Percentiles rank a stretch among this genome's conserved stretches.
Evolutionary conservation across 2,797 vertebrate species (phyloP).

Genomic region (Pantherophis alleghaniensis): DNA sequence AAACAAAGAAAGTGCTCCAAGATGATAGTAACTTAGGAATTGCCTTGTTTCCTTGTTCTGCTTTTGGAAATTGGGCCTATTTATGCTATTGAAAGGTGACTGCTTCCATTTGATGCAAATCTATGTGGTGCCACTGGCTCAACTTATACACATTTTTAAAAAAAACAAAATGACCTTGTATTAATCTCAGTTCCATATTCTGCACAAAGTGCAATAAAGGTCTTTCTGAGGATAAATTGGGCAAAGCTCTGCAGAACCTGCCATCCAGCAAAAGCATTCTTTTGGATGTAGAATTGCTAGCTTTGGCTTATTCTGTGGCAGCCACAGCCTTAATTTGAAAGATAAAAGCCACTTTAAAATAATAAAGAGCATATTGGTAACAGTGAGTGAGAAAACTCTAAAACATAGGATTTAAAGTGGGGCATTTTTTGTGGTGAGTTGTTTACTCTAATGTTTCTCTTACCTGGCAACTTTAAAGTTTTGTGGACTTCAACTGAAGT

Average conservation of each 20-base stretch:
- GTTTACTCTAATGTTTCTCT: background rate
- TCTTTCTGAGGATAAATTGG: background rate
- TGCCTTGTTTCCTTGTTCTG: background rate
- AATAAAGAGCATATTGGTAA: background rate
- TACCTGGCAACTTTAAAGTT: background rate
- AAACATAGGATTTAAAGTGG: background rate
- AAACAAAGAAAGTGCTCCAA: background rate
- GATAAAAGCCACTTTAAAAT: background rate
- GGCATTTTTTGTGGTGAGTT: background rate
- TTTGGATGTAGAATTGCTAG: background rate
- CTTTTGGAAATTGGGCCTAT: background rate
- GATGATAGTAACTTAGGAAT: background rate
- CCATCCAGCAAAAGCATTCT: background rate
- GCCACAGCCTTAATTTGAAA: background rate
- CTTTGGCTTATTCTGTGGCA: background rate
- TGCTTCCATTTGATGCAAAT: background rate
- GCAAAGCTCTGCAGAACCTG: background rate
- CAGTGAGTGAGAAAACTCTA: background rate
- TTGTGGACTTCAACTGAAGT: background rate
- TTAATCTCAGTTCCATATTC: background rate
- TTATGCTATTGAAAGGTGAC: background rate
- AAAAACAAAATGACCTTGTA: background rate
- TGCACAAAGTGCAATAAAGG: background rate
- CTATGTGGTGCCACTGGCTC: background rate
- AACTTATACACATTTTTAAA: background rate